A percentile compares a stretch with the other conserved stretches of the same genome.
Evolutionary conservation across 2,888 invertebrate species (phyloP).

Genomic region (Drosophila colorata): DNA sequence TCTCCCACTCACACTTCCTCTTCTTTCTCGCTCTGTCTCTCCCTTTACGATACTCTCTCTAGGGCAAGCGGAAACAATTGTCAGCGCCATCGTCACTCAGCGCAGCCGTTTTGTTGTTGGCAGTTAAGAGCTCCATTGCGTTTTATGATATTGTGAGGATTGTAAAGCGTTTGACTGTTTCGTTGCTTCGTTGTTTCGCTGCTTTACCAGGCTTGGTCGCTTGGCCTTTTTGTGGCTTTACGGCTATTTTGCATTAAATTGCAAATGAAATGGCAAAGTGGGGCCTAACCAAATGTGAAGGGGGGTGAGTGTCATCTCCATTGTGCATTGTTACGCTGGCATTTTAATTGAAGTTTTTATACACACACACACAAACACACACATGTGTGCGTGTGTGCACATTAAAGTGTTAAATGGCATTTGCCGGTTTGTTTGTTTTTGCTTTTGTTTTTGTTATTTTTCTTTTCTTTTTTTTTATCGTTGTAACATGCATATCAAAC

Average conservation of each 20-base stretch:
- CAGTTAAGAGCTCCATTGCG: constrained; percentile 69
- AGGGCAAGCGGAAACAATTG: constrained; percentile 70
- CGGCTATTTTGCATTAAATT: constrained; percentile 72
- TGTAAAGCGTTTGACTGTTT: constrained; percentile 46
- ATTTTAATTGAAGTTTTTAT: constrained; percentile 71
- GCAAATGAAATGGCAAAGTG: constrained; percentile 52
- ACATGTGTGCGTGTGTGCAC: constrained; percentile 33
- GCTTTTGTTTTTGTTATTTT: constrained; percentile 9
- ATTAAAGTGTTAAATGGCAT: constrained; percentile 68
- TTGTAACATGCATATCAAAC: constrained; percentile 59
- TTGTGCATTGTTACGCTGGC: constrained; percentile 59
- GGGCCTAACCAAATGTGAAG: constrained; percentile 12
- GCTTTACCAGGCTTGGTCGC: constrained; percentile 23
- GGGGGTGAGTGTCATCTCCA: constrained; percentile 32
- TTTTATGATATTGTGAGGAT: constrained; percentile 63
- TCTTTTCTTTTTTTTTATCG: constrained; percentile 9
- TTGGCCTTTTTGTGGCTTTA: constrained; percentile 66
- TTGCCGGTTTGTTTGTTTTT: constrained; percentile 42
- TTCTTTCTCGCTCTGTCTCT: not conserved
- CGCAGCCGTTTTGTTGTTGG: constrained; percentile 51
- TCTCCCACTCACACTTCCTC: not conserved
- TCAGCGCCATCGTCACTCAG: constrained; percentile 65
- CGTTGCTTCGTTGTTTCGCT: constrained; percentile 15
- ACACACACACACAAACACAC: constrained; percentile 10
- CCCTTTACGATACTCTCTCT: not conserved